Percentiles rank a stretch among this genome's conserved stretches.
phyloP scores from a whole-genome alignment of 2,888 invertebrate species.

The Yponomeuta cagnagella region DNA sequence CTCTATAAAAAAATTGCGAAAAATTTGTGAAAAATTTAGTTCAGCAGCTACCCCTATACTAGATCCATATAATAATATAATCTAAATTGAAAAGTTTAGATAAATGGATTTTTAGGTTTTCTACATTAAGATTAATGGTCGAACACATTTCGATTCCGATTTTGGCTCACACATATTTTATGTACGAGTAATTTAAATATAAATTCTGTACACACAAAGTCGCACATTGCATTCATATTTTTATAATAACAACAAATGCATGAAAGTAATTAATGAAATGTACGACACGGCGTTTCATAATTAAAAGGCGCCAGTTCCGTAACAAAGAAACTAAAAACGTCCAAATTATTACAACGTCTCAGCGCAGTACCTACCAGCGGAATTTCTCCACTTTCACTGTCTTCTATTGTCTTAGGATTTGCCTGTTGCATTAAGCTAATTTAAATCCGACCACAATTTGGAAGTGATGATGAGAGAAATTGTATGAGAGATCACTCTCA shows the following conservation, averaged over 20 bases:
- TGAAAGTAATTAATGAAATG: neutral
- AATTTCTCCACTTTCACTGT: constrained; percentile 26
- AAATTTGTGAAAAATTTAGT: too few relatives aligned
- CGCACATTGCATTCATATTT: neutral
- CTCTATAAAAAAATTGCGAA: too few relatives aligned
- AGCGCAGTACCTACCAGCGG: constrained; percentile 7
- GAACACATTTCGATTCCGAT: too few relatives aligned
- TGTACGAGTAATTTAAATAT: too few relatives aligned
- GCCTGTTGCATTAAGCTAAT: neutral
- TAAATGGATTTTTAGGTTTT: too few relatives aligned
- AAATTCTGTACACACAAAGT: too few relatives aligned
- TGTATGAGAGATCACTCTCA: neutral
- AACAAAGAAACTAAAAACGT: neutral
- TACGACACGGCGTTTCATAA: neutral
- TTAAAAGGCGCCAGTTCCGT: neutral
- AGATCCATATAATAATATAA: too few relatives aligned
- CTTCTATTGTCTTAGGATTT: constrained; percentile 24
- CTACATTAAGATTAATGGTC: too few relatives aligned
- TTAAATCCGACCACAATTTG: neutral
- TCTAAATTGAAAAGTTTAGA: too few relatives aligned
- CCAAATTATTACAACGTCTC: neutral
- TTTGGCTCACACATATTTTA: too few relatives aligned
- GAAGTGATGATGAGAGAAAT: neutral
- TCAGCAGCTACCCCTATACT: too few relatives aligned
- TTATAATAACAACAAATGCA: neutral